Base-by-base conservation (phyloP, 1,140 invertebrate species). In the Amyelois transitella region DNA sequence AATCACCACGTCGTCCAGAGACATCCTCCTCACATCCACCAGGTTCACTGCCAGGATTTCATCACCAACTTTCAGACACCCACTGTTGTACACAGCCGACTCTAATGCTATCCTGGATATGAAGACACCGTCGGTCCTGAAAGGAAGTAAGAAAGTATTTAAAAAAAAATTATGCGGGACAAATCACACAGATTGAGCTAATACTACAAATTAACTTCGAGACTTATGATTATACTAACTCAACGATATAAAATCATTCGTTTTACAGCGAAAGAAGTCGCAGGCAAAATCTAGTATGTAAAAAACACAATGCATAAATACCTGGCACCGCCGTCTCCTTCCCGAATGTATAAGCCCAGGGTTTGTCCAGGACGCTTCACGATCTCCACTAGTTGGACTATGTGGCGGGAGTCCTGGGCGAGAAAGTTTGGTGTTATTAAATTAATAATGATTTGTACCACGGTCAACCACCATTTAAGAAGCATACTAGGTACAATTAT, bases 301-400 rank as follows among this genome's bases (percentile, higher is more conserved):
- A n/a, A n/a, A n/a, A n/a, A n/a, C n/a, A n/a, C n/a, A n/a, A n/a
- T n/a, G n/a, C n/a, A n/a, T n/a, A n/a, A n/a, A n/a, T n/a, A n/a
- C 48, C 96, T 92, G 75, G 98, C 96, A 28, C 96, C 92, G 1
- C 97, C 98, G 77, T 99, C 98, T 18, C 97, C 97, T 89, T 99
- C 97, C 21, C 98, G 91, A 72, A 99, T 99, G 80, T 99, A 99
- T 53, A 99, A 92, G 43, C 98, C 98, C 50, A 99, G 90, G 5
- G 98, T 99, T 89, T 99, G 98, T 18, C 98, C 98, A 1, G 98
- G 98, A 69, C 98, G 92, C 89, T 99, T 99, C 59, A 99, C 97
- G 75, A 99, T 99, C 90, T 99, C 98, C 60, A 99, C 97, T 76
- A 99, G 95, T 88, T 98, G 94, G 47, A 98, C 94, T 65, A 94